Percentiles rank a stretch among this genome's conserved stretches.
Conservation (phyloP, 2,113 vertebrate species). For the Cettia cetti region DNA sequence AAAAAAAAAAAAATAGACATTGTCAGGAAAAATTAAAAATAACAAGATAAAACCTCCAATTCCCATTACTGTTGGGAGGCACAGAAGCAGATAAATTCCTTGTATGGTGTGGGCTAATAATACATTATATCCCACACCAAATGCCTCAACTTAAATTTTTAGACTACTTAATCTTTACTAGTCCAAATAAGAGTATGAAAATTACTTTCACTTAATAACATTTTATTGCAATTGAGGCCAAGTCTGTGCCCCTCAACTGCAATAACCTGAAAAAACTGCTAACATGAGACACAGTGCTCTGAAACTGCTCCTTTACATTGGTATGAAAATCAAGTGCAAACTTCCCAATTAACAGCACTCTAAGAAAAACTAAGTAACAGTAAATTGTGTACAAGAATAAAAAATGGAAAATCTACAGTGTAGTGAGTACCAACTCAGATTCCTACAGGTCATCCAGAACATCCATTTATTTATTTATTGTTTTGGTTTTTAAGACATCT, state of each 20-base stretch:
- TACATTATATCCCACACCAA: neutral
- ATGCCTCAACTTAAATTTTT: neutral
- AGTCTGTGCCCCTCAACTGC: rapidly evolving
- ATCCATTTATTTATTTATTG: neutral
- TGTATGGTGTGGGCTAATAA: neutral
- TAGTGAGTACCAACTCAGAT: neutral
- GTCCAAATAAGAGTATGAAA: neutral
- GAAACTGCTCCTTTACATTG: neutral
- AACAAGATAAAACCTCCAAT: neutral
- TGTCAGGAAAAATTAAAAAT: neutral
- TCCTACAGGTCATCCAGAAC: neutral
- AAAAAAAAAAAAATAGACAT: neutral
- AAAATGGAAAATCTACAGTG: rapidly evolving
- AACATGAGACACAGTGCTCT: neutral
- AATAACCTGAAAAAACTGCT: neutral
- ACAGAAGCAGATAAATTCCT: neutral
- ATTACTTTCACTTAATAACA: neutral
- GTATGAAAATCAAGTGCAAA: neutral
- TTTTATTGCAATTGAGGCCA: neutral
- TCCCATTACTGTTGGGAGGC: neutral
- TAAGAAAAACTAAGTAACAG: neutral
- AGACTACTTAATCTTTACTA: neutral
- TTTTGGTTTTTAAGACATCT: neutral
- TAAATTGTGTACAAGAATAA: neutral
- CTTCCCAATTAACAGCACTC: neutral